Evolutionary conservation across 1,140 invertebrate genomes (phyloP).

Genomic region (Drosophila asahinai): DNA sequence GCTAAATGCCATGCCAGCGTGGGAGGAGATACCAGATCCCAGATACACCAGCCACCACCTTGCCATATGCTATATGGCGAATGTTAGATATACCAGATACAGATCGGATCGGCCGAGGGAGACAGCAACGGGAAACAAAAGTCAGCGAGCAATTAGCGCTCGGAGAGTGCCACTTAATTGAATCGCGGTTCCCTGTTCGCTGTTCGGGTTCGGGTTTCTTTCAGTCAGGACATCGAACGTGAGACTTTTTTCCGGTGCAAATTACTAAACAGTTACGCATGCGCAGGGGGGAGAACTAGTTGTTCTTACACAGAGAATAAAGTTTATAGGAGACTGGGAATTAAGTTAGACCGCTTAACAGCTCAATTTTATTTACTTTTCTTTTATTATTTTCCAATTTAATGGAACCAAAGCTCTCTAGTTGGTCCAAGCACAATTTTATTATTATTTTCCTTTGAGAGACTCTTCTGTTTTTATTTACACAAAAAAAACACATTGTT

Average conservation of each 20-base stretch:
- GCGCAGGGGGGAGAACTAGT: slow-evolving; percentile 59
- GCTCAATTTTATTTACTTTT: too few relatives aligned
- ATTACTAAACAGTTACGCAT: slow-evolving; percentile 83
- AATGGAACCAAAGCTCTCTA: too few relatives aligned
- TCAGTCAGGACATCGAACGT: slow-evolving; percentile 42
- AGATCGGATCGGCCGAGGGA: slow-evolving; percentile 18
- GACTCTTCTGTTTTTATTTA: not conserved
- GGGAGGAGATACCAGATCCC: slow-evolving; percentile 60
- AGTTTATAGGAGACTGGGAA: too few relatives aligned
- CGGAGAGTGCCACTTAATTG: slow-evolving; percentile 56
- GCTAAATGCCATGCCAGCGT: slow-evolving; percentile 63
- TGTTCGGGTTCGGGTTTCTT: slow-evolving; percentile 1
- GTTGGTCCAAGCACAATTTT: not conserved
- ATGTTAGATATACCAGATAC: slow-evolving; percentile 30
- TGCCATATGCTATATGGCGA: not conserved
- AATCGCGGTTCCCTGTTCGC: slow-evolving; percentile 13
- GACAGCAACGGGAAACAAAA: slow-evolving; percentile 43
- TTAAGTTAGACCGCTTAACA: too few relatives aligned
- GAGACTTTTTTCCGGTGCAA: slow-evolving; percentile 49
- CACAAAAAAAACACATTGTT: not conserved
- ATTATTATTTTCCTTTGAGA: not conserved
- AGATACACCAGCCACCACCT: slow-evolving; percentile 27
- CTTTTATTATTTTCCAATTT: too few relatives aligned
- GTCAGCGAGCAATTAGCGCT: slow-evolving; percentile 66
- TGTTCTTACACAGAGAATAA: slow-evolving; percentile 24